Conservation (phyloP, 2,888 invertebrate species). For the Andrena praecox region DNA sequence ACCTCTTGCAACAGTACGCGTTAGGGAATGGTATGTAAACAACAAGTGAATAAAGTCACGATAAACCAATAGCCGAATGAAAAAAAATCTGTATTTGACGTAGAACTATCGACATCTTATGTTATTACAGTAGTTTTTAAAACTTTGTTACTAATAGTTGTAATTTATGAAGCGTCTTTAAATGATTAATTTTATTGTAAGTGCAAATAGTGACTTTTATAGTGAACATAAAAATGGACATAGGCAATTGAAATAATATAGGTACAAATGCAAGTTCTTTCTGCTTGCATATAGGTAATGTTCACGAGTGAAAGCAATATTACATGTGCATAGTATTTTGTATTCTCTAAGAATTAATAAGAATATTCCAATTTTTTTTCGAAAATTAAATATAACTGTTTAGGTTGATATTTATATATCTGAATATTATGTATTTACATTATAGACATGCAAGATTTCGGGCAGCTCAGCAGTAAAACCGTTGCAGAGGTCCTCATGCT, state of each 20-base stretch:
- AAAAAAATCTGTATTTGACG: neutral
- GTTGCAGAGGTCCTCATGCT: slow-evolving; percentile 96
- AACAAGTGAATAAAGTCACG: neutral
- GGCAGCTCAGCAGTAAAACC: slow-evolving; percentile 93
- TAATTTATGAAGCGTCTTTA: neutral
- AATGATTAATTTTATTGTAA: too few relatives aligned
- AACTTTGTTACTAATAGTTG: neutral
- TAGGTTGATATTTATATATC: neutral
- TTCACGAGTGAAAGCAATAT: too few relatives aligned
- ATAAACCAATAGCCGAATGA: neutral
- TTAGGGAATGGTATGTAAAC: slow-evolving; percentile 91
- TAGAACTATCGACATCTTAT: neutral
- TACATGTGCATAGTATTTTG: neutral
- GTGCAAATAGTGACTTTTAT: neutral
- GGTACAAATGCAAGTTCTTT: too few relatives aligned
- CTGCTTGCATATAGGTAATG: too few relatives aligned
- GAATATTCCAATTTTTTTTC: neutral
- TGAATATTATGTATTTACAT: slow-evolving; percentile 46
- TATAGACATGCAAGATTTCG: slow-evolving; percentile 95
- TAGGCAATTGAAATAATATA: too few relatives aligned
- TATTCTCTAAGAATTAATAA: neutral
- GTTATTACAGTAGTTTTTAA: neutral
- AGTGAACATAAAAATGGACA: neutral
- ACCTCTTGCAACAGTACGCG: slow-evolving; percentile 94
- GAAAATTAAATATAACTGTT: neutral